These are phyloP conservation scores for Drosophila birchii DNA, from an alignment of 2,888 invertebrate genomes.

Conservation along the genomic window DNA sequence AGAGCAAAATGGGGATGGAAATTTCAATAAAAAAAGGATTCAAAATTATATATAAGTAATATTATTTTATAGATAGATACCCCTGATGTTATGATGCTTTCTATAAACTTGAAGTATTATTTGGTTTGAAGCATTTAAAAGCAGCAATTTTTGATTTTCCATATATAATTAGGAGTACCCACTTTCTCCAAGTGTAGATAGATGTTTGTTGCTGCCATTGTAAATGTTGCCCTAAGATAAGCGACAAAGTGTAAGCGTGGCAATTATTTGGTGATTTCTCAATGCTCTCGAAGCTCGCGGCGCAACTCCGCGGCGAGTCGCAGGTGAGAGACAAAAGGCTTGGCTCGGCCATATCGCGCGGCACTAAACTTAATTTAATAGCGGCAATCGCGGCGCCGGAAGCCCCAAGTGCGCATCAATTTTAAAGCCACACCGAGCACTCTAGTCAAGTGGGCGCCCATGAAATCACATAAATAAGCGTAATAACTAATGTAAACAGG, in stretches of 20 bases:
- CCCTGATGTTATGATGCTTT: no score
- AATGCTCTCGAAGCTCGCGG: constrained; percentile 42
- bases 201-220: constrained; percentile 52
- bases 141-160: no score
- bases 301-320: background rate
- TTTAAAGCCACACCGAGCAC: constrained; percentile 68
- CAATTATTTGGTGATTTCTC: constrained; percentile 80
- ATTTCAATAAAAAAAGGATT: background rate
- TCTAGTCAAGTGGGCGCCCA: constrained; percentile 59
- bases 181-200: constrained; percentile 10
- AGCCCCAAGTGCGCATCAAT: constrained; percentile 62
- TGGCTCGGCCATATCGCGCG: constrained; percentile 68
- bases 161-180: background rate
- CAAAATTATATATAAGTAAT: no score
- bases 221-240: constrained; percentile 76
- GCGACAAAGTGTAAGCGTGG: constrained; percentile 80
- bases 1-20: background rate
- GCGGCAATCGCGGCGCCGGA: constrained; percentile 48
- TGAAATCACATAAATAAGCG: constrained; percentile 74
- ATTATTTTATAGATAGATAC: no score
- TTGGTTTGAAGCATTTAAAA: no score
- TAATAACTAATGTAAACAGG: constrained; percentile 82
- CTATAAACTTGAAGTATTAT: background rate
- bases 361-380: constrained; percentile 78
- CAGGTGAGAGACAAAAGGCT: constrained; percentile 59